These are phyloP conservation scores for Burhinus oedicnemus DNA, from an alignment of 2,113 vertebrate genomes.

Conservation along the genomic window DNA sequence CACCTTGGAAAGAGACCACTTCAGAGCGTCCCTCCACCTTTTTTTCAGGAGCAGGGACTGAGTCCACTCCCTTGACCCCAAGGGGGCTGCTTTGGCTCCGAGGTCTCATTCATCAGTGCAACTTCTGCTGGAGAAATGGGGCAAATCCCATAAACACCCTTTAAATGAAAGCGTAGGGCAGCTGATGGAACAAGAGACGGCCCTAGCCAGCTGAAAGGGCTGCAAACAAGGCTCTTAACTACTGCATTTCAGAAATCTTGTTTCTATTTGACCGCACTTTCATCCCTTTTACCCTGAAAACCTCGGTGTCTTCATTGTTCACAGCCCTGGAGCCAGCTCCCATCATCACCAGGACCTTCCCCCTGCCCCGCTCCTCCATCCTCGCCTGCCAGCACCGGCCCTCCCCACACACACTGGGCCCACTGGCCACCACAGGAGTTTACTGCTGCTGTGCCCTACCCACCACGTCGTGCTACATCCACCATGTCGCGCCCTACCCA, in stretches of 20 bases:
- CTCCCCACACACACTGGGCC: slow-evolving; percentile 48
- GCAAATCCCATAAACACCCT: not conserved
- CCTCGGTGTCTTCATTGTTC: not conserved
- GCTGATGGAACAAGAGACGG: not conserved
- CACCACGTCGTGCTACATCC: slow-evolving; percentile 44
- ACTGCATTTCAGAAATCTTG: not conserved
- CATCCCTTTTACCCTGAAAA: not conserved
- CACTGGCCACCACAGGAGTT: slow-evolving; percentile 7
- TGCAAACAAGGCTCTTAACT: not conserved
- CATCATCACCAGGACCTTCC: not conserved
- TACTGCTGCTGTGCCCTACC: slow-evolving; percentile 55
- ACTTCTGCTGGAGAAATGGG: not conserved
- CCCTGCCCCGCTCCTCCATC: not conserved
- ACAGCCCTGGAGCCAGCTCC: not conserved
- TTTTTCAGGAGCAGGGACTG: not conserved
- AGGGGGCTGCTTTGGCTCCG: not conserved
- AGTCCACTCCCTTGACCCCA: not conserved
- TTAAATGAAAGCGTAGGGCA: not conserved
- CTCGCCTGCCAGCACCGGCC: not conserved
- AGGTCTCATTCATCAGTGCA: not conserved
- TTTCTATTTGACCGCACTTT: not conserved
- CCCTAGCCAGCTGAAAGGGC: not conserved
- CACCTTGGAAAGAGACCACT: not conserved
- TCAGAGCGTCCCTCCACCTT: not conserved
- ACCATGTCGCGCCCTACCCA: not conserved